A percentile compares a stretch with the other conserved stretches of the same genome.
These are phyloP conservation scores for Meandrina meandrites DNA, from an alignment of 92 coral and sea anemone species.

Conservation along the genomic window DNA sequence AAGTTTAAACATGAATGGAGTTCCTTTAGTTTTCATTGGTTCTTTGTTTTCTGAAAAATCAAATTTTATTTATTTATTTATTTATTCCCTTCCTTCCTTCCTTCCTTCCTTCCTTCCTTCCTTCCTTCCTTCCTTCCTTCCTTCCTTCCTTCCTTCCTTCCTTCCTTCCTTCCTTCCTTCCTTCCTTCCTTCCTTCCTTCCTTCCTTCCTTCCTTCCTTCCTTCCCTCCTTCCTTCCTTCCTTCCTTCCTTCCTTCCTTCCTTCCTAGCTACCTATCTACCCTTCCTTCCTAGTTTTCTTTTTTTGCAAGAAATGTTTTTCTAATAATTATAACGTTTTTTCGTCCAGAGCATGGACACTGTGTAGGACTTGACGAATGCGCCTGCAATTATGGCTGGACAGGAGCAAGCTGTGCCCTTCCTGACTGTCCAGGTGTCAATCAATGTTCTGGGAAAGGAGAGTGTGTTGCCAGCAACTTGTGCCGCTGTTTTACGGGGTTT, in stretches of 20 bases:
- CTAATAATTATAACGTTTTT: neutral
- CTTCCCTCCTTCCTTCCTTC: no score
- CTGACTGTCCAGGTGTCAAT: constrained; percentile 43
- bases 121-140: no score
- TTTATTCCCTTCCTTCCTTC: no score
- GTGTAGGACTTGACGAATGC: constrained; percentile 43
- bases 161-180: no score
- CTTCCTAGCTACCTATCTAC: neutral
- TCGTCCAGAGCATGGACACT: constrained; percentile 43
- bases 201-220: no score
- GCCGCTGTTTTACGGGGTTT: constrained; percentile 53
- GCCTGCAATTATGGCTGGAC: constrained; percentile 49
- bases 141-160: neutral
- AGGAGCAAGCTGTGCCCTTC: constrained; percentile 54
- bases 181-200: neutral
- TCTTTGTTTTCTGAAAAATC: no score
- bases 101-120: no score
- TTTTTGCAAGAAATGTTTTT: no score
- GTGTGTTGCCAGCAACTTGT: constrained; percentile 57
- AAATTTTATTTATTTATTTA: no score
- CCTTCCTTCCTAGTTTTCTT: neutral
- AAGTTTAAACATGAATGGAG: no score
- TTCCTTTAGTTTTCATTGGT: no score
- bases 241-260: neutral
- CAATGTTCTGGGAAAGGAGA: constrained; percentile 55